A percentile compares a stretch with the other conserved stretches of the same genome.
Conservation (phyloP, 2,797 vertebrate genomes). For the Rhodeus uyekii region DNA sequence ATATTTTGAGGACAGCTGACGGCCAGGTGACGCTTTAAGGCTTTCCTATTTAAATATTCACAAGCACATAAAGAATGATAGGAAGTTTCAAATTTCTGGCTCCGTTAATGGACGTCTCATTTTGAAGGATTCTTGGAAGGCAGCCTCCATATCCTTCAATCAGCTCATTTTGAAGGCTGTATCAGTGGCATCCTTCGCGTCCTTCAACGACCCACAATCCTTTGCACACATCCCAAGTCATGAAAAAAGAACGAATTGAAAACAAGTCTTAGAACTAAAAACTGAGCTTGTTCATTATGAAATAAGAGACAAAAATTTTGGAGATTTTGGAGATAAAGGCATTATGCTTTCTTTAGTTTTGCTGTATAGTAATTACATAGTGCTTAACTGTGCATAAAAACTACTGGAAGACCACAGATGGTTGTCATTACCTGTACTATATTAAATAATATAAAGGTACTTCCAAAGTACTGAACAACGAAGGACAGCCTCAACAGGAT, state of each 20-base stretch:
- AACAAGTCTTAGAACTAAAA: not conserved
- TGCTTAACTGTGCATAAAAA: not conserved
- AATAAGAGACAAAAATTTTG: not conserved
- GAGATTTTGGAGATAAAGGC: not conserved
- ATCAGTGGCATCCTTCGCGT: not conserved
- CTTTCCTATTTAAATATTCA: too few relatives aligned
- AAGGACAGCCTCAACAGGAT: not conserved
- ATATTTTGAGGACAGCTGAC: not conserved
- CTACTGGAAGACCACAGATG: not conserved
- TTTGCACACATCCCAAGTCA: not conserved
- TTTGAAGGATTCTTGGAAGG: not conserved
- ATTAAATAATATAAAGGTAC: not conserved
- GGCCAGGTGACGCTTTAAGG: too few relatives aligned
- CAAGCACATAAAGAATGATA: too few relatives aligned
- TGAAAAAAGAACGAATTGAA: not conserved
- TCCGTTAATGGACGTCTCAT: not conserved
- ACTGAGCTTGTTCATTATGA: not conserved
- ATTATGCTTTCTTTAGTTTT: not conserved
- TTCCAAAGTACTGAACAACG: not conserved
- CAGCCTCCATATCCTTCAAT: not conserved
- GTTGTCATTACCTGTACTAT: not conserved
- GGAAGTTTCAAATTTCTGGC: too few relatives aligned
- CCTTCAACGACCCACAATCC: not conserved
- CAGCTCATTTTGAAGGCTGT: not conserved
- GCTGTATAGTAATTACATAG: not conserved